Evolutionary conservation across 2,888 invertebrate species (phyloP).

Genomic region (Clanis bilineata): DNA sequence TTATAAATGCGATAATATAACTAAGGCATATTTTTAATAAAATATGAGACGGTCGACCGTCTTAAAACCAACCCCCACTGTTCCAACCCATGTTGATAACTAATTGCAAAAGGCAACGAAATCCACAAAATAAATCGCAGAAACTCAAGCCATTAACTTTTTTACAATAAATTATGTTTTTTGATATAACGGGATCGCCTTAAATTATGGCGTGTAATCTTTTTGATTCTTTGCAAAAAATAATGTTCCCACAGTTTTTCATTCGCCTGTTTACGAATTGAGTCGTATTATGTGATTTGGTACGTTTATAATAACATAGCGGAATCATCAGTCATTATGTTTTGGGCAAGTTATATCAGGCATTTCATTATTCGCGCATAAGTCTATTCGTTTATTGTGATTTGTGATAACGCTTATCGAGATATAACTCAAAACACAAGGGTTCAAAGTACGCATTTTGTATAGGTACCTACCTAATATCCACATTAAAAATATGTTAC

Average conservation of each 20-base stretch:
- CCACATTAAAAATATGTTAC: no score
- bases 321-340: not conserved
- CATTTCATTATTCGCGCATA: no score
- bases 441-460: no score
- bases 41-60: not conserved
- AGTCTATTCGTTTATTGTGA: no score
- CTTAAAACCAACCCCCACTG: slow-evolving; percentile 54
- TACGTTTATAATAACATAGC: not conserved
- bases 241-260: slow-evolving; percentile 61
- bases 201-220: slow-evolving; percentile 78
- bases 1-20: not conserved
- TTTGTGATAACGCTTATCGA: no score
- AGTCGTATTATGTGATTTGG: not conserved
- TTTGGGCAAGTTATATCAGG: no score
- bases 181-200: slow-evolving; percentile 65
- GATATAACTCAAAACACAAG: no score
- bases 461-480: no score
- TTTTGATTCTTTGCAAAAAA: slow-evolving; percentile 53
- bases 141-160: slow-evolving; percentile 73
- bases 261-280: slow-evolving; percentile 19
- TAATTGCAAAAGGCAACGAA: slow-evolving; percentile 44
- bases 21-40: not conserved
- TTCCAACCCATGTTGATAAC: slow-evolving; percentile 64
- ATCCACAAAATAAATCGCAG: slow-evolving; percentile 63
- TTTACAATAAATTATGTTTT: slow-evolving; percentile 57